Conservation (phyloP, 2,888 invertebrate genomes). For the Rhimphoctona megacephalus region DNA sequence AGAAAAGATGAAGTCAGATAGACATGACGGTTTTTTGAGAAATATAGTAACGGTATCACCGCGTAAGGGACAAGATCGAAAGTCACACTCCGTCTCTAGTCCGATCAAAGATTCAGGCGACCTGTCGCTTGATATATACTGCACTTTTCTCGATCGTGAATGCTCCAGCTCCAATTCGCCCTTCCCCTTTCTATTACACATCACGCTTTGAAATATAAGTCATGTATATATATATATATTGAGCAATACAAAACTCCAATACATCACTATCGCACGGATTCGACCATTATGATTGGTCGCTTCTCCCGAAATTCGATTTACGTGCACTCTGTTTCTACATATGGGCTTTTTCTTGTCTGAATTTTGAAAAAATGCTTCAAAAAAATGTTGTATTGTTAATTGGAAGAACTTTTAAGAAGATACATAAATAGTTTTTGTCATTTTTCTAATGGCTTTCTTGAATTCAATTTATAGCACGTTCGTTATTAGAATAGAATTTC, state of each 20-base stretch:
- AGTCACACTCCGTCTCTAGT: constrained; percentile 39
- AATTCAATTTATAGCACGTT: not conserved
- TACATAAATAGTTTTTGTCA: not conserved
- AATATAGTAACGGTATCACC: constrained; percentile 1
- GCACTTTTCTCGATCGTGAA: constrained; percentile 31
- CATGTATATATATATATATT: not conserved
- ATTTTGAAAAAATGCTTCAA: not conserved
- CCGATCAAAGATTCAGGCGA: constrained; percentile 65
- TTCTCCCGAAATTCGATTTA: constrained; percentile 18
- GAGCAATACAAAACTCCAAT: constrained; percentile 5
- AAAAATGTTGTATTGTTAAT: not conserved
- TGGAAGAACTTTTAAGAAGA: not conserved
- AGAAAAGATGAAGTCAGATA: constrained; percentile 48
- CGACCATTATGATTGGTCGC: constrained; percentile 4
- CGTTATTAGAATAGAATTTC: not conserved
- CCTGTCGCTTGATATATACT: constrained; percentile 43
- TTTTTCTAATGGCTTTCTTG: not conserved
- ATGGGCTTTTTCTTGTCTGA: not conserved
- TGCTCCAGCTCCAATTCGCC: not conserved
- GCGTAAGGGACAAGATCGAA: constrained; percentile 9
- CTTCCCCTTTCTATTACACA: not conserved
- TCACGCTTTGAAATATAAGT: constrained; percentile 3
- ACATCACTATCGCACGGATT: not conserved
- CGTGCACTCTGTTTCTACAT: not conserved
- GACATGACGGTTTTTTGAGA: constrained; percentile 37